Percentiles rank a stretch among this genome's conserved stretches.
Evolutionary conservation across 2,797 vertebrate species (phyloP).

Genomic region (Alexandromys oeconomus): DNA sequence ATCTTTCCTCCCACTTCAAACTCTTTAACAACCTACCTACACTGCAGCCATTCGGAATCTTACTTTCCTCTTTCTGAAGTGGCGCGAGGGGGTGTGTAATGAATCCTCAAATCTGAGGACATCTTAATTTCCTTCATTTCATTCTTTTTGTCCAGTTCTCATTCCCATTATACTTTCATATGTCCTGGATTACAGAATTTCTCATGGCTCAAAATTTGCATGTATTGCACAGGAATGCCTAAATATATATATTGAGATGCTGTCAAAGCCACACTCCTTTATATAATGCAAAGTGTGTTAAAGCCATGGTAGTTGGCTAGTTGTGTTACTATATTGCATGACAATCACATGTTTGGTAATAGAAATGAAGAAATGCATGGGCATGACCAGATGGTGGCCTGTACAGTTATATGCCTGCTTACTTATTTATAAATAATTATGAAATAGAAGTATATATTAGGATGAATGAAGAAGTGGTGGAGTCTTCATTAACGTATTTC

Average conservation of each 20-base stretch:
- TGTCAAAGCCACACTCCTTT: conserved; percentile 17
- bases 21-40: not conserved
- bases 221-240: not conserved
- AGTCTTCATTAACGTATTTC: not conserved
- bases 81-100: not conserved
- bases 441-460: not conserved
- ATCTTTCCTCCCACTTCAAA: not conserved
- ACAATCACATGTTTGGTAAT: not conserved
- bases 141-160: not conserved
- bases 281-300: not conserved
- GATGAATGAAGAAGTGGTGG: not conserved
- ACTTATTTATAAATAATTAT: not conserved
- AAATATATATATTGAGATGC: not conserved
- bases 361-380: conserved; percentile 42
- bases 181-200: not conserved
- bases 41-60: not conserved
- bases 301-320: not conserved
- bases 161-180: not conserved
- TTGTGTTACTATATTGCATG: not conserved
- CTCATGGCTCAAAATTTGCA: not conserved
- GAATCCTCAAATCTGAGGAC: not conserved
- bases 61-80: not conserved
- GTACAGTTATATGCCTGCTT: not conserved
- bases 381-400: not conserved
- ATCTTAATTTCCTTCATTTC: not conserved